These are phyloP conservation scores for Melanostigma gelatinosum DNA, from an alignment of 2,113 vertebrate genomes.

Conservation along the genomic window DNA sequence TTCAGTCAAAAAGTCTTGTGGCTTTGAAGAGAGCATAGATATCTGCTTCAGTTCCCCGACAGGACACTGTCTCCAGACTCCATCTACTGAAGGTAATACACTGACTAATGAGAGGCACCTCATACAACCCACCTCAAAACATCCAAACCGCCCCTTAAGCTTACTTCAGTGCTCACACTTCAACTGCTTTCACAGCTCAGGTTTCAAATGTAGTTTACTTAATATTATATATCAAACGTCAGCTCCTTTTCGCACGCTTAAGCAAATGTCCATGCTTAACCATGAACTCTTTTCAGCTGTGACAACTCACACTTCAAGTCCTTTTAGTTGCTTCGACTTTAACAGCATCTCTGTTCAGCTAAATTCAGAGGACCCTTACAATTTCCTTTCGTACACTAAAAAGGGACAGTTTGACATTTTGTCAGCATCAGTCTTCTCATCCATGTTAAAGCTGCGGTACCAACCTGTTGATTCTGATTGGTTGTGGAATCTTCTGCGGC, in stretches of 20 bases:
- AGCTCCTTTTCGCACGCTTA: background rate
- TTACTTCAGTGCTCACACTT: no score
- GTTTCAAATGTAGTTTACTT: no score
- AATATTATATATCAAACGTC: background rate
- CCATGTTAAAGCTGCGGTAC: background rate
- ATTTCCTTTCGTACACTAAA: background rate
- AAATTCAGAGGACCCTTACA: background rate
- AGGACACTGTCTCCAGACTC: background rate
- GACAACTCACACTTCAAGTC: background rate
- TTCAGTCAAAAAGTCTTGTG: no score
- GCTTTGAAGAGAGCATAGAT: no score
- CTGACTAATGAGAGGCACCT: background rate
- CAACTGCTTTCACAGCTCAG: no score
- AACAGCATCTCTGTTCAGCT: background rate
- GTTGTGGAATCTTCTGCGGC: conserved; percentile 19
- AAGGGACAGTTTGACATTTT: background rate
- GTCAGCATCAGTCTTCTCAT: no score
- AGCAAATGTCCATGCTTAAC: no score
- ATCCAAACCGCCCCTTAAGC: no score
- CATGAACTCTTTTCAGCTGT: background rate
- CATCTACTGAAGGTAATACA: background rate
- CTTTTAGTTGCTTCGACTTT: background rate
- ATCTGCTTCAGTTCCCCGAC: no score
- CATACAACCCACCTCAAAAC: background rate
- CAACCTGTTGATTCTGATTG: conserved; percentile 49